phyloP scores from a whole-genome alignment of 2,797 vertebrate genomes.

The Alauda arvensis region DNA sequence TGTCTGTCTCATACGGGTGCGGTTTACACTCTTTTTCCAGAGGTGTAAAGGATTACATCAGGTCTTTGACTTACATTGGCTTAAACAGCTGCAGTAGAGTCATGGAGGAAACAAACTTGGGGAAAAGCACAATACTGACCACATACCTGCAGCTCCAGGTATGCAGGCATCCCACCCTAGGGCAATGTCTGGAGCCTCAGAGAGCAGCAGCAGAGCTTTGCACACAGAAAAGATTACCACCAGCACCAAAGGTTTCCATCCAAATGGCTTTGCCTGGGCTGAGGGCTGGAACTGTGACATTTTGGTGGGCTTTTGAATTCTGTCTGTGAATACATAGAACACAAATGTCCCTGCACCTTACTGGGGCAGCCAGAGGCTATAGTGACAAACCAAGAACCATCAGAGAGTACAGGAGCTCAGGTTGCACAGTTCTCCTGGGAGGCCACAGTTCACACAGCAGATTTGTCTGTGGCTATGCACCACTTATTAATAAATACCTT shows the following conservation, averaged over 20 bases:
- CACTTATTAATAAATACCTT: not conserved
- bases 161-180: no score
- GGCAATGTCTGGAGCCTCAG: not conserved
- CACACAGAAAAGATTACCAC: not conserved
- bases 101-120: not conserved
- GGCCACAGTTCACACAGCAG: not conserved
- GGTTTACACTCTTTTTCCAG: not conserved
- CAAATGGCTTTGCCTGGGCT: not conserved
- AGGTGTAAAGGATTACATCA: conserved; percentile 5
- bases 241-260: not conserved
- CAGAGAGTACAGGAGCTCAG: not conserved
- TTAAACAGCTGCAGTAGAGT: not conserved
- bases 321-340: not conserved
- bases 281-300: not conserved
- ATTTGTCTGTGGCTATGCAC: not conserved
- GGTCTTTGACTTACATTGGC: not conserved
- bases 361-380: not conserved
- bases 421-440: not conserved
- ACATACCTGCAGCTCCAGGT: not conserved
- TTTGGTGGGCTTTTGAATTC: not conserved
- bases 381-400: not conserved
- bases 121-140: not conserved
- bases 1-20: not conserved
- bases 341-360: not conserved
- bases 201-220: not conserved